Evolutionary conservation across 2,797 vertebrate genomes (phyloP), one percentile per base, ranked within the genome.

Genomic region (Gila robusta): DNA sequence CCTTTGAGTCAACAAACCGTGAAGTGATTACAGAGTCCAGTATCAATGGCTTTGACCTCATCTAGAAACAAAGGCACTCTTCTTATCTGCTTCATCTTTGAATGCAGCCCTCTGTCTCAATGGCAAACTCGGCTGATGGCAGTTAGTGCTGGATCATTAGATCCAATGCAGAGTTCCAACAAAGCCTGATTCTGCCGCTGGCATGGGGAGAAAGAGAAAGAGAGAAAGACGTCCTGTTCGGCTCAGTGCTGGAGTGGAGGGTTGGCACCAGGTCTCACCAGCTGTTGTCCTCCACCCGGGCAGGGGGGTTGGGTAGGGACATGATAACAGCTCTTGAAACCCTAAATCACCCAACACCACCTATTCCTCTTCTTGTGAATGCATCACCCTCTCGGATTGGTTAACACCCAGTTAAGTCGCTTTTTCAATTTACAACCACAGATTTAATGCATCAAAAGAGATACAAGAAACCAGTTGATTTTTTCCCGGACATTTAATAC

Each of bases 271-370:
- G 72, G 23, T 64, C 84, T 64, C 23, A 39, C 32, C 85, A 82
- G 87, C 89, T 90, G 87, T 86, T 86, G 73, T 83, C 73, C 66
- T 32, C 72, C 52, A 77, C 64, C 28, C 32, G 5, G 54, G 44
- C 3, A 11, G 23, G 70, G 67, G 54, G 67, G 32, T 79, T 17
- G 35, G 62, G 19, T 79, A 32, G 6, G 28, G 64, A 66, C 64
- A 28, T 49, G 82, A 87, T 85, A 79, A 81, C 72, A 86, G 64
- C 82, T 23, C 76, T 78, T 59, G 71, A 71, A 69, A 49, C 59
- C 79, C 44, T 54, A 82, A 87, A 82, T 87, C 79, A 67, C 37
- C 39, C 83, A 78, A 71, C 67, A 62, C 72, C 83, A 83, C 69
- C 70, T 44, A 21, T 83, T 52, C 39, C 69, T 62, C 71, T 77